Base-by-base conservation (phyloP, 2,888 invertebrate species). In the Drosophila mimetica region DNA sequence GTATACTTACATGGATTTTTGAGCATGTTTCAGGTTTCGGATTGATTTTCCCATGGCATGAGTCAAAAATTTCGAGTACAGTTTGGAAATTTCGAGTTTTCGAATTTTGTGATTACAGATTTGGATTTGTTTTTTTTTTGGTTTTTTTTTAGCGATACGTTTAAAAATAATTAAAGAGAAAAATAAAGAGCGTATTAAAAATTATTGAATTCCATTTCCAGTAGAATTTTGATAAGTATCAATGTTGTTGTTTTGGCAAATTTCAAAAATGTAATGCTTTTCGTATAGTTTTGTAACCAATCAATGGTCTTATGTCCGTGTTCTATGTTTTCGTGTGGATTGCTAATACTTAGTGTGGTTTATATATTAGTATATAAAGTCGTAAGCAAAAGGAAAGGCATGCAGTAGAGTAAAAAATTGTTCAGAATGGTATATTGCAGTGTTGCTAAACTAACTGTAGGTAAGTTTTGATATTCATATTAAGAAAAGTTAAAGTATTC, bases 161-260 rank as follows among this genome's bases (percentile, higher is more conserved):
- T 86, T 58, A 86, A 89, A 88, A 77, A 75, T 78, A 86, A 82
- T 81, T 86, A 88, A 83, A 88, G 88, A 88, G 86, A 88, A 85
- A 87, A 89, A 87, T 85, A 71, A 86, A 85, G 75, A 85, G 79
- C 57, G 74, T 86, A 86, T 86, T 85, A 86, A 85, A 80, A 77
- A 74, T 75, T 79, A 81, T 85, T 84, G 67, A 79, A 77, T 85
- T 81, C 66, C 79, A 76, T 77, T 77, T 85, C 76, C 77, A 79
- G 76, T 69, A 74, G 63, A 75, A 74, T 84, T 84, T 77, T 36
- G 78, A 76, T 66, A 74, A 79, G 66, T 51, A 63, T 57, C 46
- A 48, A 44, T 59, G 20, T 39, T 42, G 14, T 39, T 28, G n/a
- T n/a, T 52, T 77, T 75, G 65, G 58, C 70, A 80, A 79, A 79